Conservation (phyloP, 2,797 vertebrate species). For the Orestias chungarensis region DNA sequence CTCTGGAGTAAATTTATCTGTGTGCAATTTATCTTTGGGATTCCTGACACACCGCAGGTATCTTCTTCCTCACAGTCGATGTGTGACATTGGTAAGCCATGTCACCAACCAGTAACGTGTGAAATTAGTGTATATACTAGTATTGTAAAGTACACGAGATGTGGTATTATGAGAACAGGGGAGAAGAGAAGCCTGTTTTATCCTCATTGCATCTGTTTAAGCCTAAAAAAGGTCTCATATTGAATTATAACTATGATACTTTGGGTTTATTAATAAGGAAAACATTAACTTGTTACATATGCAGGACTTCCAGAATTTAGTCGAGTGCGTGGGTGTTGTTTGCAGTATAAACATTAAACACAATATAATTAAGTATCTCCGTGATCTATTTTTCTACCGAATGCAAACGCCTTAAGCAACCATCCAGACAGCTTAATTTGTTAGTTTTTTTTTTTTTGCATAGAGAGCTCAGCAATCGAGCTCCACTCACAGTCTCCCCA, state of each 20-base stretch:
- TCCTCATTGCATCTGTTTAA: constrained; percentile 13
- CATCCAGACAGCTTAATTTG: constrained; percentile 49
- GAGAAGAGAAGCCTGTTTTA: constrained; percentile 39
- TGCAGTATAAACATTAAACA: constrained; percentile 6
- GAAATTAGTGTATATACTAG: constrained; percentile 45
- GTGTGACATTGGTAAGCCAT: constrained; percentile 37
- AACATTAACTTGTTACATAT: constrained; percentile 8
- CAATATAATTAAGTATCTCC: constrained; percentile 22
- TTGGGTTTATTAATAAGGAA: constrained; percentile 20
- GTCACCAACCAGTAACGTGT: constrained; percentile 35
- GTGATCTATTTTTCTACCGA: constrained; percentile 29
- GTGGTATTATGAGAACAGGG: constrained; percentile 25
- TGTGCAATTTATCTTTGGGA: constrained; percentile 21
- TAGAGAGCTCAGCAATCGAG: constrained; percentile 54
- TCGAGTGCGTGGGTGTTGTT: constrained; percentile 1
- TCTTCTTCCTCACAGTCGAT: constrained; percentile 20
- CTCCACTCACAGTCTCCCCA: constrained; percentile 57
- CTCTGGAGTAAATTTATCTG: constrained; percentile 12
- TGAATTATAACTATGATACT: constrained; percentile 1
- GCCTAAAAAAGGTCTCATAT: constrained; percentile 22
- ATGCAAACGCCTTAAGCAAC: constrained; percentile 13
- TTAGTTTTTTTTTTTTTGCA: constrained; percentile 70
- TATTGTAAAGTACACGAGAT: constrained; percentile 39
- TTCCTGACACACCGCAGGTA: constrained; percentile 21
- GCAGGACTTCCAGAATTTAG: background rate